Conservation (phyloP, 2,797 vertebrate genomes). For the Cirrhinus molitorella region DNA sequence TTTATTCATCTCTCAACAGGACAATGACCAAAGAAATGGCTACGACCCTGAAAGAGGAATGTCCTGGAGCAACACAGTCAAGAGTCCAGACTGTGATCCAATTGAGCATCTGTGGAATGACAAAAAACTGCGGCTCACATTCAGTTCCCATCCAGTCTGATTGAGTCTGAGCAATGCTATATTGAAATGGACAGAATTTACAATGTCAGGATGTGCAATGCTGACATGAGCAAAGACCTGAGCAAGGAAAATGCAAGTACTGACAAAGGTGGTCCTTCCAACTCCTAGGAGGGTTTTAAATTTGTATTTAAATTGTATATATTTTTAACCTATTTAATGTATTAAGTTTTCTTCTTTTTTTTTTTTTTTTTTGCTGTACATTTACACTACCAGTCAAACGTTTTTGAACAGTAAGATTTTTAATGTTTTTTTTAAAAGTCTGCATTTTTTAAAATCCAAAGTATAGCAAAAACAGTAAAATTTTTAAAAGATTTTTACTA, state of each 20-base stretch:
- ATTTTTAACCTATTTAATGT: not conserved
- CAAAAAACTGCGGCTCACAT: not conserved
- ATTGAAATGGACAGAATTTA: not conserved
- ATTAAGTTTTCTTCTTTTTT: not conserved
- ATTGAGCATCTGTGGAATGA: not conserved
- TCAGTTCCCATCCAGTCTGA: not conserved
- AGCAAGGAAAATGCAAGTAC: not conserved
- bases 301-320: not conserved
- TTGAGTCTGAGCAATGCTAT: not conserved
- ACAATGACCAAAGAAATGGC: not conserved
- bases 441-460: too few species aligned
- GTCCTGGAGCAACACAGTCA: not conserved
- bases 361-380: too few species aligned
- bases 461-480: too few species aligned
- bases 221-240: not conserved
- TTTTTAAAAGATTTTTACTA: too few species aligned
- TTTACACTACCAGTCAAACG: too few species aligned
- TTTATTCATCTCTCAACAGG: not conserved
- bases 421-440: too few species aligned
- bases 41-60: not conserved
- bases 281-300: not conserved
- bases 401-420: too few species aligned
- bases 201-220: not conserved
- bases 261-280: not conserved
- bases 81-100: constrained; percentile 2